Percentiles rank a stretch among this genome's conserved stretches.
Conservation (phyloP, 2,113 vertebrate species). For the Elephantulus edwardii region DNA sequence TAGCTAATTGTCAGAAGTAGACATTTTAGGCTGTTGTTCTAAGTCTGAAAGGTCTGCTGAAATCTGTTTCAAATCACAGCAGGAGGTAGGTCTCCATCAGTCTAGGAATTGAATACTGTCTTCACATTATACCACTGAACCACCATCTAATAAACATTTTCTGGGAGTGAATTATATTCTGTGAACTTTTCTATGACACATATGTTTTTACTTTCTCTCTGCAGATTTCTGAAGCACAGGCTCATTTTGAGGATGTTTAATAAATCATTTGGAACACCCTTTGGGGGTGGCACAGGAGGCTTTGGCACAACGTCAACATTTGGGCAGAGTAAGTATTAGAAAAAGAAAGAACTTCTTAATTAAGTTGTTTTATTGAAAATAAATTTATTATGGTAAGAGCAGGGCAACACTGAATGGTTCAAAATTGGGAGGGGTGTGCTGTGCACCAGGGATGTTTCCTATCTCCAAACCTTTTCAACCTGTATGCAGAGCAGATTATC, state of each 20-base stretch:
- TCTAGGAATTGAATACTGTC: neutral
- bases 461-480: too few relatives aligned
- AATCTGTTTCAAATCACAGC: neutral
- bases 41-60: neutral
- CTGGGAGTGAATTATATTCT: conserved; percentile 11
- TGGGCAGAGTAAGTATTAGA: conserved; percentile 92
- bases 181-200: conserved; percentile 24
- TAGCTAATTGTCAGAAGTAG: neutral
- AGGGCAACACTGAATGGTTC: too few relatives aligned
- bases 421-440: too few relatives aligned
- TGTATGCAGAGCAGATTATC: too few relatives aligned
- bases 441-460: too few relatives aligned
- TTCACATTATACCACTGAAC: neutral
- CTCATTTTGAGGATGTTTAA: conserved; percentile 92
- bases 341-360: conserved; percentile 18
- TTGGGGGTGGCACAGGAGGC: conserved; percentile 91
- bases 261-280: conserved; percentile 96
- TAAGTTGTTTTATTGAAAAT: conserved; percentile 12
- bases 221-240: conserved; percentile 83
- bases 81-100: neutral
- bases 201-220: conserved; percentile 46
- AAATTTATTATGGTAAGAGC: too few relatives aligned
- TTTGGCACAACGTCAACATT: conserved; percentile 96
- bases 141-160: conserved; percentile 12
- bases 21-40: neutral